Evolutionary conservation across 2,797 vertebrate species (phyloP), one percentile per base, ranked within the genome.

Genomic region (Neosilurus mollespiculum): DNA sequence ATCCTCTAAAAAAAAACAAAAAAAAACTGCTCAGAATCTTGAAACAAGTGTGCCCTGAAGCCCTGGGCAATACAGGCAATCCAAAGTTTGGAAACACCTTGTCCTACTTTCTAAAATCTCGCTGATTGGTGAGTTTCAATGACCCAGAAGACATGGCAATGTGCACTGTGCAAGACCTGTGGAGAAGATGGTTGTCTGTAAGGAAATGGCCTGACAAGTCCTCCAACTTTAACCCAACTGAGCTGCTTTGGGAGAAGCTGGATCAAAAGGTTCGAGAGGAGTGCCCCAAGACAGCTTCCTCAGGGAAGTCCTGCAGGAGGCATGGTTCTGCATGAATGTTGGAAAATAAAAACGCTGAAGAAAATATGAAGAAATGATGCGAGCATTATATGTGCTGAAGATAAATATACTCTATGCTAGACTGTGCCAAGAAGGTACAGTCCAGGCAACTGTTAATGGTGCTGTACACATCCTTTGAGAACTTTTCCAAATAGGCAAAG

Each of bases 191-290:
- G 67, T 14, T 37, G 65, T 43, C 66, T 81, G 54, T 61, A n/a
- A 62, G 22, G 22, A 15, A 81, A 70, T 49, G 65, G 78, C 65
- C 65, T 58, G 51, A 54, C 78, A 65, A 67, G 51, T 56, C 24
- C 37, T 16, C 61, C 61, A 49, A 64, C 77, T 30, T 56, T 22
- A 59, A 71, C 66, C 34, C 54, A 81, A 61, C 12, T 11, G 8
- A 49, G 56, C 22, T 71, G 34, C 80, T 71, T 22, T 59, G 65
- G 56, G 54, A 59, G 56, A 26, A 71, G 15, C 26, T 6, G 11
- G 54, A 71, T 61, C 0, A 4, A 81, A 59, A 49, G 67, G 80
- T 51, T 71, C 18, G 54, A 26, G n/a, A 81, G 8, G 3, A 14
- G 34, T 30, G 8, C 14, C 64, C 24, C 34, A 59, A 1, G 51